Base-by-base conservation (phyloP, 1,140 invertebrate genomes). In the Philopotamus ludificatus region DNA sequence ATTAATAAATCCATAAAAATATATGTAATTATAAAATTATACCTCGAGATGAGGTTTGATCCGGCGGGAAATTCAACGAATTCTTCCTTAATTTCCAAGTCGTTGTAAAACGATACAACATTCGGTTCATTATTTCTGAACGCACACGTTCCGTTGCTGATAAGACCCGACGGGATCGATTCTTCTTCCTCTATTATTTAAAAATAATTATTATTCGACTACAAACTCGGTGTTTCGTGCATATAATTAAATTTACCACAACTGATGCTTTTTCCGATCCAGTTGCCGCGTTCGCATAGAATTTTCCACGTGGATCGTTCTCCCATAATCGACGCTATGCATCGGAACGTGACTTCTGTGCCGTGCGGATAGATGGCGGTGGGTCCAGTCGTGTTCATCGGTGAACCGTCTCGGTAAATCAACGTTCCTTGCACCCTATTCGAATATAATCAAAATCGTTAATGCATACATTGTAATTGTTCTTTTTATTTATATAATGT, bases 221-320 rank as follows among this genome's bases (percentile, higher is more conserved):
- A 44, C 9, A 3, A 44, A 8, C 7, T 39, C n/a, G 34, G n/a
- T 39, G 18, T 15, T 44, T 15, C 41, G 41, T 12, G n/a, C 34
- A 39, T 7, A 47, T n/a, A 15, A 53, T 53, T 2, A 25, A 25
- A 59, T 77, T 73, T 74, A 89, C 87, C 88, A 73, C 90, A 92
- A 72, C 84, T 86, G 34, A 89, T 83, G 42, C 89, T 86, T 68
- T 87, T 81, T 16, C 90, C 90, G 51, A 90, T 85, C 91, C 91
- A 94, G 62, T 83, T 85, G 0, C 91, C 91, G 71, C 92, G 85
- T 73, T 92, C 89, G 72, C 91, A 94, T 18, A 89, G 84, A 54
- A 93, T 88, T 65, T 88, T 86, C 91, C 91, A 93, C 0, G 89
- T 91, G 1, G 85, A 89, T 71, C 87, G 87, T 74, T 91, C 89